A percentile compares a stretch with the other conserved stretches of the same genome.
Evolutionary conservation across 2,888 invertebrate species (phyloP).

Genomic region (Mythimna pallens): DNA sequence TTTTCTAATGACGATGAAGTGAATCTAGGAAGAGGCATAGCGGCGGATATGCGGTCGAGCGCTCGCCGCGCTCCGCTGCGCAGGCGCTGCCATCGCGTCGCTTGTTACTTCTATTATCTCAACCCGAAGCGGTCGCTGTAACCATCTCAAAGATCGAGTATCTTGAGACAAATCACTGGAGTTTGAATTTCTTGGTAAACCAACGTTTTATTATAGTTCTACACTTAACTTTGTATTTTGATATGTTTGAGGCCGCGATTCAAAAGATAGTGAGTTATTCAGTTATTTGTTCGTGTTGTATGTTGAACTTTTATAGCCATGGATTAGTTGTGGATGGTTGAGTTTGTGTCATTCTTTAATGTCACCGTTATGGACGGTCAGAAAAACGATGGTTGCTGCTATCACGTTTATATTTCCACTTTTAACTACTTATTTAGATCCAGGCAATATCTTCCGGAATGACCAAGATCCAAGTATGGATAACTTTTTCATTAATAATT

Average conservation of each 20-base stretch:
- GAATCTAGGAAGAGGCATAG: conserved; percentile 84
- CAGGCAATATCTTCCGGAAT: neutral
- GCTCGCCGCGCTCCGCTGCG: conserved; percentile 84
- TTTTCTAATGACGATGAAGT: conserved; percentile 62
- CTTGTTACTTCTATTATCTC: conserved; percentile 87
- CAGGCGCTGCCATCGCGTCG: conserved; percentile 83
- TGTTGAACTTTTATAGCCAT: conserved; percentile 44
- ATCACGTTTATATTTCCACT: neutral
- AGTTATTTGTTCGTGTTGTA: conserved; percentile 29
- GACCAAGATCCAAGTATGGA: neutral
- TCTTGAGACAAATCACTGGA: conserved; percentile 77
- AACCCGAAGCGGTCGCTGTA: conserved; percentile 78
- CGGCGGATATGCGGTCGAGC: conserved; percentile 89
- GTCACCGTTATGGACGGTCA: conserved; percentile 10
- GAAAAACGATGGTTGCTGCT: neutral
- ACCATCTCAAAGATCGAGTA: conserved; percentile 81
- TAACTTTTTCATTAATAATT: conserved; percentile 3
- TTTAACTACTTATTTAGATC: conserved; percentile 8
- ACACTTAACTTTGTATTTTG: conserved; percentile 28
- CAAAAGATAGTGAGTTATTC: conserved; percentile 33
- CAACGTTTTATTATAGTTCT: conserved; percentile 45
- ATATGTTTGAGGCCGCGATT: conserved; percentile 40
- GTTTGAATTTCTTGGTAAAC: conserved; percentile 61
- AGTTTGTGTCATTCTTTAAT: conserved; percentile 23
- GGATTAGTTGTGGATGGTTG: conserved; percentile 43